Evolutionary conservation across 2,797 vertebrate species (phyloP).

Genomic region (Syngnathus rostellatus): DNA sequence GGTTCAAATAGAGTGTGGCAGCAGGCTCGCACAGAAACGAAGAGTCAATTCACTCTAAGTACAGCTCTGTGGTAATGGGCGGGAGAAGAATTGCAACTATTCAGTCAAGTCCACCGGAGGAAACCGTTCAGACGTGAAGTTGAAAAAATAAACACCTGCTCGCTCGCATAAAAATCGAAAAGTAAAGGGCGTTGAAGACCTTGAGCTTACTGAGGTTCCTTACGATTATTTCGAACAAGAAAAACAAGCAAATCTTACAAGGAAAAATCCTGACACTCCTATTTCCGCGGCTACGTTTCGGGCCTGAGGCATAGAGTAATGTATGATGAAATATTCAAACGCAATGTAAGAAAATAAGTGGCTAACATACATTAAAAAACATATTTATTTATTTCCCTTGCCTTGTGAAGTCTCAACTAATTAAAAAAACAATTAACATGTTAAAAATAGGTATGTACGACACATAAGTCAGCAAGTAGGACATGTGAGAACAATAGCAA

Average conservation of each 20-base stretch:
- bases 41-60: slow-evolving; percentile 40
- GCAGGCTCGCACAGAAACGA: slow-evolving; percentile 32
- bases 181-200: slow-evolving; percentile 18
- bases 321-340: slow-evolving; percentile 49
- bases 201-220: slow-evolving; percentile 13
- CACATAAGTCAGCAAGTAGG: neutral
- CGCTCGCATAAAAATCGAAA: slow-evolving; percentile 21
- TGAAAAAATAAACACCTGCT: slow-evolving; percentile 44
- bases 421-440: neutral
- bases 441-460: neutral
- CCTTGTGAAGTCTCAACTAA: neutral
- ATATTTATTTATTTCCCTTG: neutral
- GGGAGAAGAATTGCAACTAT: slow-evolving; percentile 33
- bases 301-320: slow-evolving; percentile 29
- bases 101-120: slow-evolving; percentile 28
- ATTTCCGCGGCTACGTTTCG: slow-evolving; percentile 30
- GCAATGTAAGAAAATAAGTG: slow-evolving; percentile 15
- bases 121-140: slow-evolving; percentile 18
- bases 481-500: neutral
- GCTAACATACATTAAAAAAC: too few relatives aligned
- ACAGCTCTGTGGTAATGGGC: slow-evolving; percentile 34
- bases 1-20: slow-evolving; percentile 46
- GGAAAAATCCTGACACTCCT: slow-evolving; percentile 27
- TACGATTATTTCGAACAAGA: slow-evolving; percentile 32
- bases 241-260: slow-evolving; percentile 40